These are phyloP conservation scores for Tinea pellionella DNA, from an alignment of 2,888 invertebrate species.

Conservation along the genomic window DNA sequence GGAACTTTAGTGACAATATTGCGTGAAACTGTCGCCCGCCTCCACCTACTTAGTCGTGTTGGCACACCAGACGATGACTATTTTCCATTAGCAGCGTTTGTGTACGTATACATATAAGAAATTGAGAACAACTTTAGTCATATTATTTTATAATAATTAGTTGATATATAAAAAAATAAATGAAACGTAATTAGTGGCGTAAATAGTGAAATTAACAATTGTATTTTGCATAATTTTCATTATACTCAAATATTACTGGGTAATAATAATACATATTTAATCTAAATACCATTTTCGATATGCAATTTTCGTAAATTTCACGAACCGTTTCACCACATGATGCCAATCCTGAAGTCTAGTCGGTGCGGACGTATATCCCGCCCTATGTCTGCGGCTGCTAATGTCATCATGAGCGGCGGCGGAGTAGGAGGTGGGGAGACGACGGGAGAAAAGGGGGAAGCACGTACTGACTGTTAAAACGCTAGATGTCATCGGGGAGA, in stretches of 20 bases:
- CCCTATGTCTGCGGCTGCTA: constrained; percentile 66
- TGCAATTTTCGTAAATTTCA: neutral
- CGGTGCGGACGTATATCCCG: constrained; percentile 18
- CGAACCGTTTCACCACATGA: constrained; percentile 2
- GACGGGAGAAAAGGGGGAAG: constrained; percentile 20
- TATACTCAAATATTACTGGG: too few relatives aligned
- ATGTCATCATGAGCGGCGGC: constrained; percentile 52
- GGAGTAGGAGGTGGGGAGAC: constrained; percentile 23
- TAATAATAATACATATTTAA: neutral
- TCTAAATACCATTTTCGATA: neutral
- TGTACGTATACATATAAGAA: neutral
- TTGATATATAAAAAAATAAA: too few relatives aligned
- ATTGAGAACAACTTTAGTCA: neutral
- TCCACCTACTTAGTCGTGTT: neutral
- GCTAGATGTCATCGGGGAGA: constrained; percentile 58
- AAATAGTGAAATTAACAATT: too few relatives aligned
- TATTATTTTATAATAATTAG: too few relatives aligned
- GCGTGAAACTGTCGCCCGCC: constrained; percentile 40
- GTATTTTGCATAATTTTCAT: too few relatives aligned
- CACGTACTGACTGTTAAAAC: constrained; percentile 67
- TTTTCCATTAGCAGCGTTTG: neutral
- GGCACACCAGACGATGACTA: neutral
- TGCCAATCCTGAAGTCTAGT: neutral
- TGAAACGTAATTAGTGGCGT: too few relatives aligned
- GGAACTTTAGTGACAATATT: constrained; percentile 60